Base-by-base conservation (phyloP, 1,140 invertebrate genomes). In the Calycopis cecrops region DNA sequence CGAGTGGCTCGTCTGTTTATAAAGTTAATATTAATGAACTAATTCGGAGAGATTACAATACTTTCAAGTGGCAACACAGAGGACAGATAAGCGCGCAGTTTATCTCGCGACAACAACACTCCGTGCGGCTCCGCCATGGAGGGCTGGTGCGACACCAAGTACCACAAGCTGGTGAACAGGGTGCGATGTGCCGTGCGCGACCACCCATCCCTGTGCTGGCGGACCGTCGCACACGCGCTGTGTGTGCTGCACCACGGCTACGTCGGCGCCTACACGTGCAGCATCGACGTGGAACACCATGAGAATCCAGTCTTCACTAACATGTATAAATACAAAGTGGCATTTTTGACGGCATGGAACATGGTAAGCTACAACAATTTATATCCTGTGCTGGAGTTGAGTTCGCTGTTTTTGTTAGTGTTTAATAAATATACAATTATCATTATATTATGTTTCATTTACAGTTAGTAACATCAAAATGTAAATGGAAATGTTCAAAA, bases 311-410 rank as follows among this genome's bases (percentile, higher is more conserved):
- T 44, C 14, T 44, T 44, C 8, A 14, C 2, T 3, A 44, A 8
- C 40, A 44, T 44, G 40, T 44, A 44, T 6, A 44, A 16, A 44
- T 44, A 44, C 14, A 44, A 44, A 16, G 14, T 44, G 12, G 40
- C 40, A 1, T 44, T 44, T 9, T 16, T 44, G 9, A 44, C 40
- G 1, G 40, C 9, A 6, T 44, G 40, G 40, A 44, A 44, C 10
- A 44, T 44, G 40, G 40, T 44, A 17, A 44, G 40, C 16, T 14
- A 0, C n/a, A n/a, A n/a, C n/a, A n/a, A n/a, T n/a, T 37, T 37
- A 9, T 37, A 10, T 37, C 0, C 8, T 37, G 10, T 37, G 34
- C 34, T n/a, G n/a, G n/a, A n/a, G n/a, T n/a, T n/a, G n/a, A n/a
- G n/a, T n/a, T n/a, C n/a, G n/a, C n/a, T n/a, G n/a, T n/a, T n/a